Evolutionary conservation across 2,888 invertebrate species (phyloP).

Genomic region (Limenitis camilla): DNA sequence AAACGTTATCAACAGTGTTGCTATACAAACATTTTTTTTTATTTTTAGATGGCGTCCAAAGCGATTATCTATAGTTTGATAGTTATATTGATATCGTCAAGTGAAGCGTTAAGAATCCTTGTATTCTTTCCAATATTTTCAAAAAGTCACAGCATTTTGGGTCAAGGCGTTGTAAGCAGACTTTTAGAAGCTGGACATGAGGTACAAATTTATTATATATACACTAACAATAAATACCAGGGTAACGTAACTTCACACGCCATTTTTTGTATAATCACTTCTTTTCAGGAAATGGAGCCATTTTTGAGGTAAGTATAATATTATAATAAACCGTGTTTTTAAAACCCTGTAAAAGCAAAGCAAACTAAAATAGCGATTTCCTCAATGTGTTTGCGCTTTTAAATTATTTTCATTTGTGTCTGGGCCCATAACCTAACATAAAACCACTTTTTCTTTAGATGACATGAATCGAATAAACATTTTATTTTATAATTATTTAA

Average conservation of each 20-base stretch:
- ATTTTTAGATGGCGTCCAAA: conserved; percentile 15
- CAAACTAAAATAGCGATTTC: too few relatives aligned
- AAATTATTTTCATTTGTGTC: too few relatives aligned
- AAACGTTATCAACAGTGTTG: not conserved
- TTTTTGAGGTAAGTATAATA: too few relatives aligned
- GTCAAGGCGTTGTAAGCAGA: conserved; percentile 40
- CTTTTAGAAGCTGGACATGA: conserved; percentile 49
- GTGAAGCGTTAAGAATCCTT: conserved; percentile 36
- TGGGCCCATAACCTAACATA: too few relatives aligned
- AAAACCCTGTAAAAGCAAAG: too few relatives aligned
- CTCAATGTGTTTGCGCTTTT: too few relatives aligned
- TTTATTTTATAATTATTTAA: too few relatives aligned
- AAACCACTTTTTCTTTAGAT: too few relatives aligned
- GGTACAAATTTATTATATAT: conserved; percentile 24
- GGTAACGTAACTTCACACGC: not conserved
- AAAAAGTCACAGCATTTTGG: conserved; percentile 45
- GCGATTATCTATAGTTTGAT: not conserved
- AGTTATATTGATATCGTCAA: conserved; percentile 10
- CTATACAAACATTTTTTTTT: not conserved
- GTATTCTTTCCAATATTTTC: conserved; percentile 43
- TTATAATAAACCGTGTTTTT: too few relatives aligned
- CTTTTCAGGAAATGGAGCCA: too few relatives aligned
- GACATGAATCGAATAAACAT: too few relatives aligned
- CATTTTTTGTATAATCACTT: too few relatives aligned
- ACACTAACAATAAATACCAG: not conserved